Base-by-base conservation (phyloP, 1,140 invertebrate genomes). In the Trissolcus basalis region DNA sequence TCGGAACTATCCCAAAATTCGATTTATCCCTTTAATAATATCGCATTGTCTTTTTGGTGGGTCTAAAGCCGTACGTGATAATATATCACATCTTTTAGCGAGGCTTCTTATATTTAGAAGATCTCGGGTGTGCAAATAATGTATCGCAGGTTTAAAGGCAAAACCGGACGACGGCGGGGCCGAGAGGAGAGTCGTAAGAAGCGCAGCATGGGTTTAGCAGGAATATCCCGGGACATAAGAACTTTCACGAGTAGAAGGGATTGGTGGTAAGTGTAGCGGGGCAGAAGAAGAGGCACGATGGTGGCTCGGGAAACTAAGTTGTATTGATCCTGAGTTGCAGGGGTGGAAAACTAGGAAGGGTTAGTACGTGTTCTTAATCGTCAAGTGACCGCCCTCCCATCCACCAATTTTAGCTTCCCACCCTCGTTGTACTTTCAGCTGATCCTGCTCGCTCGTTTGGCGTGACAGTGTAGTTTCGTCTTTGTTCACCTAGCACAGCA, bases 321-420 rank as follows among this genome's bases (percentile, higher is more conserved):
- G 87, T 89, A 89, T 89, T 89, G 87, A 88, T 89, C 87, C 87
- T 82, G 82, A 83, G 80, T 82, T 84, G 82, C 81, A 86, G 84
- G 82, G 84, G 83, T 86, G 86, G 86, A 86, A 86, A 88, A 87
- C 85, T 86, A 85, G 86, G 81, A 85, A 86, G 85, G 86, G 84
- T 83, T 85, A 86, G 85, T 89, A 89, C 87, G 87, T 89, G 87
- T 89, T 89, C 87, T 89, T 89, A 89, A 89, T 89, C 87, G 86
- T 87, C 87, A 88, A 89, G 87, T 89, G 87, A 88, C 87, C 86
- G 83, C 86, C 86, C 85, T 83, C 84, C 79, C 80, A 65, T 78
- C 82, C 79, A 79, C 81, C 78, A 80, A 77, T 82, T 81, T 80
- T 77, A 73, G 73, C 73, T 74, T 79, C 79, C 78, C 64, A 80